Evolutionary conservation across 2,888 invertebrate genomes (phyloP).

Genomic region (Stratiomys singularior): DNA sequence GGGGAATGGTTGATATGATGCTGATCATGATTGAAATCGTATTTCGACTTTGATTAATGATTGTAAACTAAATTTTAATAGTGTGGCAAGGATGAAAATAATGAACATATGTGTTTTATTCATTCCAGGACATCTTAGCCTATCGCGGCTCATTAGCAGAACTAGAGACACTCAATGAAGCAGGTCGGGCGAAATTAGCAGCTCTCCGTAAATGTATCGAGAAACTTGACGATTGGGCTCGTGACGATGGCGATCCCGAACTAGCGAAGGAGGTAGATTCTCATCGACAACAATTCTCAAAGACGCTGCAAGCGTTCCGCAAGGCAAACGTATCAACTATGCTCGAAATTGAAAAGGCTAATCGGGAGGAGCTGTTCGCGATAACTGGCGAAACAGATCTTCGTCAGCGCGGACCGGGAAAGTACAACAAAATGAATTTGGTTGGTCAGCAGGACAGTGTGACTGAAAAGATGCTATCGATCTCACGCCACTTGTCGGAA

Average conservation of each 20-base stretch:
- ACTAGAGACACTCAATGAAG: constrained; percentile 78
- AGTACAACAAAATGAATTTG: constrained; percentile 71
- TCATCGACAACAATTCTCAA: constrained; percentile 76
- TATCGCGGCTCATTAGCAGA: constrained; percentile 77
- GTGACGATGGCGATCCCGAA: constrained; percentile 72
- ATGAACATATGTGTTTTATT: too few relatives aligned
- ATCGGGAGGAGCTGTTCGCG: constrained; percentile 76
- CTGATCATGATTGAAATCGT: not conserved
- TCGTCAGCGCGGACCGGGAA: constrained; percentile 68
- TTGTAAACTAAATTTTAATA: not conserved
- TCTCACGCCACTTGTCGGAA: constrained; percentile 86
- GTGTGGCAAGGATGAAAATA: too few relatives aligned
- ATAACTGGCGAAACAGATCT: constrained; percentile 69
- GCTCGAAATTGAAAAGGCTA: constrained; percentile 80
- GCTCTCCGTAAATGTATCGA: constrained; percentile 77
- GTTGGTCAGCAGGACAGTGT: constrained; percentile 71
- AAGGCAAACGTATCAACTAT: constrained; percentile 83
- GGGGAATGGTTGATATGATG: too few relatives aligned
- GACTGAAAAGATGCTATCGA: constrained; percentile 85
- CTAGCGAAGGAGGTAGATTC: constrained; percentile 74
- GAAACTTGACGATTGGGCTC: constrained; percentile 74
- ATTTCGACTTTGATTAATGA: not conserved
- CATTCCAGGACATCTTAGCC: constrained; percentile 77
- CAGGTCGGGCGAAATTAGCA: constrained; percentile 77
- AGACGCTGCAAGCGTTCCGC: constrained; percentile 79